Evolutionary conservation across 2,797 vertebrate genomes (phyloP).

Genomic region (Eulemur albifrons): DNA sequence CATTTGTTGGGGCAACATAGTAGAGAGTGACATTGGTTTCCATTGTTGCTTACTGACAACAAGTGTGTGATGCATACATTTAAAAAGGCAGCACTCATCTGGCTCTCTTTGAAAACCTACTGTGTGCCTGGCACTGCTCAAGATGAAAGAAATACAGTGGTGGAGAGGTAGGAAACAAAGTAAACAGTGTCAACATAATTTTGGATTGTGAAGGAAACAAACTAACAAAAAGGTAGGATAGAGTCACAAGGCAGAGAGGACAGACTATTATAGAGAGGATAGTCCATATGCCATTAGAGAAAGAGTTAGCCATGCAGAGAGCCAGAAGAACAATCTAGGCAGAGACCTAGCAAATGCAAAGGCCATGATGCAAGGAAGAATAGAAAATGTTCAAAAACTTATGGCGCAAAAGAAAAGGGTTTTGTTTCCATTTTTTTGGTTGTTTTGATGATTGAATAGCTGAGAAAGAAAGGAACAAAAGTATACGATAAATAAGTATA

Average conservation of each 20-base stretch:
- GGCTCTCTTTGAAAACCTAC: not conserved
- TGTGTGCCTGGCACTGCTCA: not conserved
- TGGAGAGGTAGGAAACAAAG: not conserved
- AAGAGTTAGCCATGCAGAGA: not conserved
- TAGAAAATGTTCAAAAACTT: not conserved
- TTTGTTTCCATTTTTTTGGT: not conserved
- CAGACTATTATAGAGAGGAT: not conserved
- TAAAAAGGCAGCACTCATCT: not conserved
- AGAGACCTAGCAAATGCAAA: not conserved
- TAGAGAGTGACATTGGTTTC: not conserved
- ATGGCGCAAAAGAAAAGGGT: not conserved
- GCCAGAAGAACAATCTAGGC: not conserved
- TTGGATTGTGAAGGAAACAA: slow-evolving; percentile 9
- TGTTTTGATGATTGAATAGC: not conserved
- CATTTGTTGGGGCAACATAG: not conserved
- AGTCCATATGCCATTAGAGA: not conserved
- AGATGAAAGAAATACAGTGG: not conserved
- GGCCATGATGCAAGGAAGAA: not conserved
- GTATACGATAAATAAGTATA: not conserved
- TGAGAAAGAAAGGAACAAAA: slow-evolving; percentile 24
- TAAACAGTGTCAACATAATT: not conserved
- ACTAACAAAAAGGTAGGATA: not conserved
- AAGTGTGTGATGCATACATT: not conserved
- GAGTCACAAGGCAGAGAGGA: not conserved
- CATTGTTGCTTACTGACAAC: not conserved